Evolutionary conservation across 2,888 invertebrate genomes (phyloP).

Genomic region (Mythimna vitellina): DNA sequence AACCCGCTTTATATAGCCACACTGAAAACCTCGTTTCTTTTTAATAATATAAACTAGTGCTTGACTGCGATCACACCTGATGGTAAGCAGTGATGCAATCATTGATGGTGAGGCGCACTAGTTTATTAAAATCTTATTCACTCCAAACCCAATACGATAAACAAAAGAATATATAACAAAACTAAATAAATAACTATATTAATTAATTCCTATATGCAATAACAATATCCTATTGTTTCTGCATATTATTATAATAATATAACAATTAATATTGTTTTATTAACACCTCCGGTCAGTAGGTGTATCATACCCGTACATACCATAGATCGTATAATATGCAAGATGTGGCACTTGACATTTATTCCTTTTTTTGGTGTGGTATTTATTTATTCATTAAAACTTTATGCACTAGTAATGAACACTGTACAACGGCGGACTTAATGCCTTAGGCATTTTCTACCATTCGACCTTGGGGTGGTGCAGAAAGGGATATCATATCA

Average conservation of each 20-base stretch:
- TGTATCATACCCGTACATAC: not conserved
- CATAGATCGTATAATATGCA: not conserved
- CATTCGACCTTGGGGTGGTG: no score
- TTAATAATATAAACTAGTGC: no score
- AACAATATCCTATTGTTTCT: constrained; percentile 41
- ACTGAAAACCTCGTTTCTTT: constrained; percentile 1
- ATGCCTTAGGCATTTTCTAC: no score
- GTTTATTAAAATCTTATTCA: no score
- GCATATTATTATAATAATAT: constrained; percentile 43
- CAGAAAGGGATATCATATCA: no score
- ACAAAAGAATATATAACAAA: constrained; percentile 7
- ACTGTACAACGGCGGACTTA: no score
- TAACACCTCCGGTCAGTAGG: constrained; percentile 36
- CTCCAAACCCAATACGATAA: not conserved
- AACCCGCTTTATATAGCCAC: not conserved
- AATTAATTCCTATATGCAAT: constrained; percentile 24
- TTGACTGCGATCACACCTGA: no score
- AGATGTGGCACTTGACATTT: constrained; percentile 9
- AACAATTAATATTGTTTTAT: constrained; percentile 49
- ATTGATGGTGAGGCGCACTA: no score
- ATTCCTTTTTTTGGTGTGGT: no score
- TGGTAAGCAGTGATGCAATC: no score
- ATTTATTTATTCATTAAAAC: no score
- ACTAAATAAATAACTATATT: constrained; percentile 10
- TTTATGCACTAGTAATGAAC: no score